A percentile compares a stretch with the other conserved stretches of the same genome.
phyloP scores from a whole-genome alignment of 1,140 invertebrate genomes.

The Drosophila repletoides region DNA sequence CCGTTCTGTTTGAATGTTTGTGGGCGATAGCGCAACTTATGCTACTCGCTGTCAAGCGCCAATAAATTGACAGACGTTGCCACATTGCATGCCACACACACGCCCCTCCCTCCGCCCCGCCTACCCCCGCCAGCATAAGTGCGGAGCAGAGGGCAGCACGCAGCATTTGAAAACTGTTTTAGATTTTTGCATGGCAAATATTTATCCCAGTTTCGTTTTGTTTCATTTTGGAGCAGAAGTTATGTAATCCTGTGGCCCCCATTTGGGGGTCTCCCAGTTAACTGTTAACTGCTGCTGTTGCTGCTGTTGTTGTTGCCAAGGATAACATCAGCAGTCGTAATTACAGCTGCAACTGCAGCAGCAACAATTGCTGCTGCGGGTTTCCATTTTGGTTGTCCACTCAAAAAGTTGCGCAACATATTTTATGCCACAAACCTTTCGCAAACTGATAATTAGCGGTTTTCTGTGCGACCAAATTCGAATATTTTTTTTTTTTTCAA shows the following conservation, averaged over 20 bases:
- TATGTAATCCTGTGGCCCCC: conserved; percentile 47
- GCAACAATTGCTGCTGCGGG: not conserved
- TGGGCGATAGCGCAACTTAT: conserved; percentile 76
- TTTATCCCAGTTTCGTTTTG: too few relatives aligned
- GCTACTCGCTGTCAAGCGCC: conserved; percentile 58
- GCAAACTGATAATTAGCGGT: too few relatives aligned
- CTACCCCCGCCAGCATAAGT: too few relatives aligned
- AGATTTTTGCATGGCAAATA: conserved; percentile 25
- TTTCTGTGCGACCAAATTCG: too few relatives aligned
- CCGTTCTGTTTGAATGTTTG: too few relatives aligned
- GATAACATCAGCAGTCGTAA: conserved; percentile 11
- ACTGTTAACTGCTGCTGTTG: too few relatives aligned
- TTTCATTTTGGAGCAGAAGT: not conserved
- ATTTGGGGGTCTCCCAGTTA: conserved; percentile 11
- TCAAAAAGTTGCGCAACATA: conserved; percentile 59
- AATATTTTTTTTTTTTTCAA: too few relatives aligned
- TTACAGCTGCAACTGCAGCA: not conserved
- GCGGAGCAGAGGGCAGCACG: too few relatives aligned
- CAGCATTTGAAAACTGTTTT: conserved; percentile 3
- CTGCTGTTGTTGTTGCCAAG: too few relatives aligned
- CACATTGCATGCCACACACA: conserved; percentile 17
- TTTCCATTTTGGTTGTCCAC: conserved; percentile 22
- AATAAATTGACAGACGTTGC: conserved; percentile 69
- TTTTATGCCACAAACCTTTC: conserved; percentile 48
- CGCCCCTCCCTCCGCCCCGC: too few relatives aligned